Evolutionary conservation across 2,888 invertebrate species (phyloP), one percentile per base, ranked within the genome.

Genomic region (Aspidapion aeneum): DNA sequence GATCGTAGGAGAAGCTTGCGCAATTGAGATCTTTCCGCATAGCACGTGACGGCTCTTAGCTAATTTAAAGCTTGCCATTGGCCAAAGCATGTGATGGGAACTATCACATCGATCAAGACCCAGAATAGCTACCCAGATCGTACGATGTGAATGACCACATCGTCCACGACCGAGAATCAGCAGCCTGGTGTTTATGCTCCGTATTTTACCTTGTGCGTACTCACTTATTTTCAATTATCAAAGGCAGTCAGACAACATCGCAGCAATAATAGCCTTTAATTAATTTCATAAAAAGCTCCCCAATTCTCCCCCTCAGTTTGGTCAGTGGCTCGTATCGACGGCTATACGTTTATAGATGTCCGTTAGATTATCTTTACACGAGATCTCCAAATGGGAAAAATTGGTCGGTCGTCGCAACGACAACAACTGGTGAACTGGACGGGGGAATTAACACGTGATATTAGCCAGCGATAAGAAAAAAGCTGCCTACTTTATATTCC

Each of bases 321-420:
- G 35, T 35, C 35, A 35, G 35, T 12, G 35, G 35, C 12, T 35
- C 35, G 35, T 35, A 35, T 35, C 35, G 35, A 12, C 35, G 5
- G 35, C 35, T 35, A 35, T 35, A 35, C 35, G 35, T 66, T 66
- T 67, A 67, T 67, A 67, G 67, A 67, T 67, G 67, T 65, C 65
- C 67, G 67, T 67, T 67, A 67, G 67, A 67, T 67, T 67, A 67
- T 67, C 67, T 67, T 12, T 63, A 67, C 67, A 67, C 67, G 67
- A 67, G 65, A 67, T 67, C 67, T 67, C 65, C 67, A 64, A 66
- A 65, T 66, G 66, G 66, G 64, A 66, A 66, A 66, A 66, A 66
- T 66, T 66, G 64, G 64, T 66, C 64, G 64, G 64, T 35, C 35
- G 35, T 35, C 35, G 35, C 35, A 35, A 35, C 35, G 35, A 35